Evolutionary conservation across 2,888 invertebrate species (phyloP), one percentile per base, ranked within the genome.

Genomic region (Zygothrica quintamaculata): DNA sequence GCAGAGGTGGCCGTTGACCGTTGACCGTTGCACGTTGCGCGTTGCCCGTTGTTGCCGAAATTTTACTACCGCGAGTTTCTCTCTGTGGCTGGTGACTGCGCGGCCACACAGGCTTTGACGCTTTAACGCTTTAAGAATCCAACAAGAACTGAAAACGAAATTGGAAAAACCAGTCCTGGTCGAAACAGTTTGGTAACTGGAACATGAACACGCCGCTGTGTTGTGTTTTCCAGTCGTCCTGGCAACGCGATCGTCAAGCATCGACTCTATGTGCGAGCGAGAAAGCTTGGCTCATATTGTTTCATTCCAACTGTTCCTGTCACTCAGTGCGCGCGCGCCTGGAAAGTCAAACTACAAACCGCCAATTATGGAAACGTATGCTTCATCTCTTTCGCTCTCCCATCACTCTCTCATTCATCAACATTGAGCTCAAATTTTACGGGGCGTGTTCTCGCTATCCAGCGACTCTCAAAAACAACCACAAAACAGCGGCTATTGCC

Each of bases 121-220:
- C 29, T 29, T 88, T 85, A 88, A 89, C 90, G 89, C 90, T 89
- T 88, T 88, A 89, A 89, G 89, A 90, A 90, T 89, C 89, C 90
- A 90, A 88, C 88, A 89, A 90, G 90, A 91, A 91, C 90, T 91
- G 89, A 90, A 90, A 89, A 89, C 89, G 90, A 89, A 89, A 87
- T 84, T 87, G 87, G 86, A 87, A 84, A 89, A 90, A 90, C 90
- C 90, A 88, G 90, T 90, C 89, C 89, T 89, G 88, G 70, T 69
- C 80, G 84, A 73, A 84, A 87, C 76, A 68, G 7, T 34, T 37
- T 53, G 84, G 69, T 18, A 75, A n/a, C 36, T 46, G 65, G 40
- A 40, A 79, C 85, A 65, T 64, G 43, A 42, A 29, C 57, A 34
- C 47, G 55, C 42, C 31, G 22, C 50, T 44, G 16, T 59, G 50